phyloP scores from a whole-genome alignment of 2,888 invertebrate species.

The Melipona bicolor region DNA sequence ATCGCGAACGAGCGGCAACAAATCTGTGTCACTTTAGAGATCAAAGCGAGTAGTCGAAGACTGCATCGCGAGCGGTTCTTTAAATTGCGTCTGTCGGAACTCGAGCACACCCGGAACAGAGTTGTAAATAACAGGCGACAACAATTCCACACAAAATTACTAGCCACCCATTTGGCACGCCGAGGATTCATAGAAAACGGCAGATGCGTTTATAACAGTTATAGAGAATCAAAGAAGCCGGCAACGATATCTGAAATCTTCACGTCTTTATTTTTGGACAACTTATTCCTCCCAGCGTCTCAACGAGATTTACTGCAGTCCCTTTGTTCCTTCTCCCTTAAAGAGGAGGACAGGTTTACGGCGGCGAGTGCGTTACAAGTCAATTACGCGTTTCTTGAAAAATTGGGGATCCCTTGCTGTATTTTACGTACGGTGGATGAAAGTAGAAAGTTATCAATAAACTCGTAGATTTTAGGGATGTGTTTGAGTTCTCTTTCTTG shows the following conservation, averaged over 20 bases:
- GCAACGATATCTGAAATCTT: background rate
- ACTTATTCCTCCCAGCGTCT: background rate
- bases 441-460: background rate
- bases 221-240: background rate
- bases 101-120: slow-evolving; percentile 5
- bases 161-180: background rate
- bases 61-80: slow-evolving; percentile 28
- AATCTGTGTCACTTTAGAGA: slow-evolving; percentile 60
- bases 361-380: background rate
- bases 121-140: slow-evolving; percentile 41
- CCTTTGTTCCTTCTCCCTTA: background rate
- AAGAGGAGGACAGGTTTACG: background rate
- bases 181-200: background rate
- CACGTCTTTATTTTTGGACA: slow-evolving; percentile 23
- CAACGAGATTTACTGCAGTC: background rate
- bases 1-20: slow-evolving; percentile 51
- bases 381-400: background rate
- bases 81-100: slow-evolving; percentile 25
- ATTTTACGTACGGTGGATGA: background rate
- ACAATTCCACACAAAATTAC: slow-evolving; percentile 25
- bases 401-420: background rate
- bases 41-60: slow-evolving; percentile 56
- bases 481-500: background rate
- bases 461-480: background rate
- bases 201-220: background rate